Percentiles rank a stretch among this genome's conserved stretches.
phyloP scores from a whole-genome alignment of 2,113 vertebrate genomes.

The Hiodon alosoides region DNA sequence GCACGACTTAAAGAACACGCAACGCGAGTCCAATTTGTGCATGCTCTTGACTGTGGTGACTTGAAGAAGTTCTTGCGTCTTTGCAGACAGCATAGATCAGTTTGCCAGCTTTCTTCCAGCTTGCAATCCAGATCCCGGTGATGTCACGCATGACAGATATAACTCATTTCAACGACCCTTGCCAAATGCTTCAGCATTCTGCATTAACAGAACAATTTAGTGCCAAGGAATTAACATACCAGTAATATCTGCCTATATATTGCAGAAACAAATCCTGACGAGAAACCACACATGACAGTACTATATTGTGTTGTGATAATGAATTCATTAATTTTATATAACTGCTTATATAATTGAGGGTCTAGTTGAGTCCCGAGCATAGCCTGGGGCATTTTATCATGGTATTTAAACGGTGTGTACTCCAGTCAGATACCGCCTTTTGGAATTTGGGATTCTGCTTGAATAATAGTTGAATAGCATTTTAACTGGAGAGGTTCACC shows the following conservation, averaged over 20 bases:
- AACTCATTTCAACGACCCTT: conserved; percentile 51
- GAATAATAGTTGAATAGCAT: no score
- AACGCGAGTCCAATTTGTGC: no score
- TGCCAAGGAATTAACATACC: conserved; percentile 17
- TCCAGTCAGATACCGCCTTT: no score
- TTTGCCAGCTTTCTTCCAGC: conserved; percentile 30
- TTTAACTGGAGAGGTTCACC: no score
- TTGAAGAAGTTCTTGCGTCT: conserved; percentile 18
- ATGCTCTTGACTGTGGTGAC: not conserved
- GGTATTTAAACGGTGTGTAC: no score
- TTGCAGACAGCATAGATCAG: conserved; percentile 40
- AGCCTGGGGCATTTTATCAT: no score
- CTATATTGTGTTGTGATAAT: no score
- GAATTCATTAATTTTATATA: not conserved
- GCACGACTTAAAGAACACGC: no score
- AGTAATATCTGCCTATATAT: no score
- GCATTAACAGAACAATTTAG: conserved; percentile 35
- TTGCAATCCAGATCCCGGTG: conserved; percentile 28
- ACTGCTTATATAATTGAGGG: not conserved
- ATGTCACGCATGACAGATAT: conserved; percentile 38
- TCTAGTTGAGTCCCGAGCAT: not conserved
- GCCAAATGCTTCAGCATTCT: conserved; percentile 34
- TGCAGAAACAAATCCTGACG: no score
- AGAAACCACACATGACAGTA: no score
- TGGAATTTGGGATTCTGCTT: no score